phyloP scores from a whole-genome alignment of 2,797 vertebrate genomes.

The Protosalanx chinensis region DNA sequence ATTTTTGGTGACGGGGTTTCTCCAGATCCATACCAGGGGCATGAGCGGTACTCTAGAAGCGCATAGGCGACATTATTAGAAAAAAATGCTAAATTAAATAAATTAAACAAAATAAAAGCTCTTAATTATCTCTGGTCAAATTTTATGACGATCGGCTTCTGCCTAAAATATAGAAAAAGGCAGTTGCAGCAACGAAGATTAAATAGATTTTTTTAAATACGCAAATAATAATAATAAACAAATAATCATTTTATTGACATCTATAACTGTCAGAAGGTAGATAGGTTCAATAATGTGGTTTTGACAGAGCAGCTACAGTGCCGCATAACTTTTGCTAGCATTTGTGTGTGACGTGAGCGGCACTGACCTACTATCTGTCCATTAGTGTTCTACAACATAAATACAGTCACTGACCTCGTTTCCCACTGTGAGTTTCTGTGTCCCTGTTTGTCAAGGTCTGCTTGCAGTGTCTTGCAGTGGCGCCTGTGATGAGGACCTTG shows the following conservation, averaged over 20 bases:
- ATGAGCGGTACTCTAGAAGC: neutral
- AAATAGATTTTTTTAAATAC: too few relatives aligned
- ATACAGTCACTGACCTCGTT: neutral
- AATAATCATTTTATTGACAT: too few relatives aligned
- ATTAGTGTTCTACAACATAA: neutral
- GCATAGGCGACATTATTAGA: too few relatives aligned
- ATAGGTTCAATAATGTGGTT: too few relatives aligned
- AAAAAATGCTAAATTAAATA: too few relatives aligned
- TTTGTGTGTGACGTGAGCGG: neutral
- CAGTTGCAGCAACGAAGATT: too few relatives aligned
- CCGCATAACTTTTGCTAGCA: neutral
- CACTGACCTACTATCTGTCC: neutral
- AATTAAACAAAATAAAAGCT: too few relatives aligned
- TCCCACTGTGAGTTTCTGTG: neutral
- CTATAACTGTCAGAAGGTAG: too few relatives aligned
- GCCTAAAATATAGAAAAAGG: too few relatives aligned
- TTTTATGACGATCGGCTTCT: too few relatives aligned
- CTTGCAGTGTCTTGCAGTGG: neutral
- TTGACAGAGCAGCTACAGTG: neutral
- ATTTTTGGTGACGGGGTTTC: slow-evolving; percentile 1
- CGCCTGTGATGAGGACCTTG: neutral
- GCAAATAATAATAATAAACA: too few relatives aligned
- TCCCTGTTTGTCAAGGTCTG: neutral
- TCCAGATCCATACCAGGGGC: neutral
- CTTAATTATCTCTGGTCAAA: too few relatives aligned